Evolutionary conservation across 2,888 invertebrate species (phyloP).

Genomic region (Leuctra nigra): DNA sequence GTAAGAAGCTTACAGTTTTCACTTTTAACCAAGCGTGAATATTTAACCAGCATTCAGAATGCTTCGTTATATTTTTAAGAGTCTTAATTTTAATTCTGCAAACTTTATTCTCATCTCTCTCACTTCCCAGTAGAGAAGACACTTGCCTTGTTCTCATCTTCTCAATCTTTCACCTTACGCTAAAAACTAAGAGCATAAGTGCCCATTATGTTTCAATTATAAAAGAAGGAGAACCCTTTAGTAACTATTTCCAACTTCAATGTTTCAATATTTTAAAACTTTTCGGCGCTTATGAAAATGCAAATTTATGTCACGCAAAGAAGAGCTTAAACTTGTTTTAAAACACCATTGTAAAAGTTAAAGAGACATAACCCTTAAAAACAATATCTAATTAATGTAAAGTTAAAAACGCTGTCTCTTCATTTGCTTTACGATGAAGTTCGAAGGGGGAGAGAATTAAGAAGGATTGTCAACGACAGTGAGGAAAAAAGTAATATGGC

Average conservation of each 20-base stretch:
- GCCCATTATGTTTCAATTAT: conserved; percentile 16
- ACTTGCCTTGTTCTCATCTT: background rate
- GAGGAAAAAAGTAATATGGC: no score
- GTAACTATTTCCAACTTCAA: conserved; percentile 11
- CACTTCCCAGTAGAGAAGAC: no score
- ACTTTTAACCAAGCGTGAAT: background rate
- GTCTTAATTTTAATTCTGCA: conserved; percentile 2
- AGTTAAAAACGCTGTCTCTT: no score
- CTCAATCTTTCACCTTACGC: conserved; percentile 13
- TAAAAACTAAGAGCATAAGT: conserved; percentile 15
- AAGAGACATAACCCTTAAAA: conserved; percentile 14
- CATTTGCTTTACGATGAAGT: no score
- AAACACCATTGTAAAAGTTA: conserved; percentile 9
- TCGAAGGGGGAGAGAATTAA: no score
- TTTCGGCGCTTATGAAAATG: conserved; percentile 11
- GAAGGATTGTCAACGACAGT: no score
- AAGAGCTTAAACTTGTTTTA: conserved; percentile 10
- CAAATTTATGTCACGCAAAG: conserved; percentile 16
- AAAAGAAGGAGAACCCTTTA: conserved; percentile 3
- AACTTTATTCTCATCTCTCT: background rate
- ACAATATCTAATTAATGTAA: conserved; percentile 12
- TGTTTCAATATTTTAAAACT: conserved; percentile 15
- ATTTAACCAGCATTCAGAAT: conserved; percentile 3
- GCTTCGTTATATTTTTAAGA: conserved; percentile 11
- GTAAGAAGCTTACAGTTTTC: conserved; percentile 2